These are phyloP conservation scores for Cairina moschata DNA, from an alignment of 2,113 vertebrate species.

Conservation along the genomic window DNA sequence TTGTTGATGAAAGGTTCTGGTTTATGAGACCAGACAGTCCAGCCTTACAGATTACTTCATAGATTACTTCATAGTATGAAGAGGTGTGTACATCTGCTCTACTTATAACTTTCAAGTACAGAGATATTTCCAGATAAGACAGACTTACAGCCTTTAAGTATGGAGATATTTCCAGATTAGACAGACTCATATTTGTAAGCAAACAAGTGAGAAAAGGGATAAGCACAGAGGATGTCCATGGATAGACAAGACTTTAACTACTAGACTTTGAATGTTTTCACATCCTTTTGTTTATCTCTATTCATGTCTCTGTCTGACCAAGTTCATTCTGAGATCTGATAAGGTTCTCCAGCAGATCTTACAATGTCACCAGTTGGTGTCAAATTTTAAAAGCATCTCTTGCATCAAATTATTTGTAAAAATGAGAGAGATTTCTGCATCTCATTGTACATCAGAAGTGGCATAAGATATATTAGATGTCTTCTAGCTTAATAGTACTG, in stretches of 20 bases:
- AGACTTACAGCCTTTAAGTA: background rate
- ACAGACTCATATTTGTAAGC: background rate
- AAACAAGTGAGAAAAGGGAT: background rate
- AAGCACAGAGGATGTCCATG: background rate
- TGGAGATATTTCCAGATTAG: background rate
- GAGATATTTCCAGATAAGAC: background rate
- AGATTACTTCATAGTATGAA: background rate
- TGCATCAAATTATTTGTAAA: background rate
- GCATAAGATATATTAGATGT: background rate
- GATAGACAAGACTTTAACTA: background rate
- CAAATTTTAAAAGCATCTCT: slow-evolving; percentile 24
- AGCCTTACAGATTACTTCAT: background rate
- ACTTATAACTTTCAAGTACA: background rate
- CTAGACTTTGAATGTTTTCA: background rate
- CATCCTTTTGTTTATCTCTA: background rate
- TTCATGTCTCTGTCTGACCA: background rate
- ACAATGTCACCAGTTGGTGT: background rate
- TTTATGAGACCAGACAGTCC: background rate
- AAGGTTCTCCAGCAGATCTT: background rate
- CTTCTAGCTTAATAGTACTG: background rate
- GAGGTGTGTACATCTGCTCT: background rate
- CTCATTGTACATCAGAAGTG: background rate
- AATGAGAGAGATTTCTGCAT: background rate
- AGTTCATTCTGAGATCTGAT: background rate
- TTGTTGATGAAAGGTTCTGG: background rate